These are phyloP conservation scores for Acleris sparsana DNA, from an alignment of 2,888 invertebrate species.

Conservation along the genomic window DNA sequence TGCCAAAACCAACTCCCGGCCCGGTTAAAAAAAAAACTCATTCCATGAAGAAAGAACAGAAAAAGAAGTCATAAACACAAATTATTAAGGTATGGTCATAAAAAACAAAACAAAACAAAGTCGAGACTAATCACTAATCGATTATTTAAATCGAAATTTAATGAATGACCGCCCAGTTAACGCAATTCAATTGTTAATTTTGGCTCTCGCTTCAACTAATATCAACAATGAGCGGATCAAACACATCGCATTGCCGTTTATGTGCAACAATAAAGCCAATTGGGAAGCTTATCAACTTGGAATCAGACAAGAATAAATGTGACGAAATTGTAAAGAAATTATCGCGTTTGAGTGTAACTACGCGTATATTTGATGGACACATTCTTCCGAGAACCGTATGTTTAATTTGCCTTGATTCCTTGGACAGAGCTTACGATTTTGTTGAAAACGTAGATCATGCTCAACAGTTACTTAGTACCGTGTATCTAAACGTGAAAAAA, in stretches of 20 bases:
- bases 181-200: neutral
- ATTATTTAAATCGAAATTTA: neutral
- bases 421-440: slow-evolving; percentile 61
- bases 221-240: slow-evolving; percentile 9
- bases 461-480: slow-evolving; percentile 46
- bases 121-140: neutral
- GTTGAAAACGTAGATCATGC: slow-evolving; percentile 57
- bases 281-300: slow-evolving; percentile 54
- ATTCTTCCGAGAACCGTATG: slow-evolving; percentile 60
- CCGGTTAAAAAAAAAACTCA: neutral
- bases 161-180: neutral
- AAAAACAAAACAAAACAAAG: slow-evolving; percentile 20
- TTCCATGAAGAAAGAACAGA: too few relatives aligned
- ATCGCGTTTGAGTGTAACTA: slow-evolving; percentile 52
- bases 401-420: slow-evolving; percentile 52
- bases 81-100: too few relatives aligned
- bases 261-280: slow-evolving; percentile 59
- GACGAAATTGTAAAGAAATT: slow-evolving; percentile 55
- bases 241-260: slow-evolving; percentile 40
- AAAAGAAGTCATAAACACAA: neutral
- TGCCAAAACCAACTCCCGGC: neutral
- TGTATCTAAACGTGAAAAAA: slow-evolving; percentile 50
- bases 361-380: slow-evolving; percentile 46
- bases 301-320: slow-evolving; percentile 45
- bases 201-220: neutral